Conservation (phyloP, 2,888 invertebrate genomes). For the Eucriotettix oculatus region DNA sequence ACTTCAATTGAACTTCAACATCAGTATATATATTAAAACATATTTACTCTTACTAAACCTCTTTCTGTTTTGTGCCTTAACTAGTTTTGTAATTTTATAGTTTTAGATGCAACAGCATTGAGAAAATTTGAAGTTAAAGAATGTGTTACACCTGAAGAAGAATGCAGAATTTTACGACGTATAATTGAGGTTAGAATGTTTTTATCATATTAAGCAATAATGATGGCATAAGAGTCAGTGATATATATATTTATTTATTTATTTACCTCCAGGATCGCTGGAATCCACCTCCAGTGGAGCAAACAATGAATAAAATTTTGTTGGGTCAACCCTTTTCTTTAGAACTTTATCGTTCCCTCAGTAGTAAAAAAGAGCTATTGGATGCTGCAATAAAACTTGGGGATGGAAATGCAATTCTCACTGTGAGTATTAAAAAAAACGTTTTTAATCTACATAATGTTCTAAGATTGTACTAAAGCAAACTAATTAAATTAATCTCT, state of each 20-base stretch:
- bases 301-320: slow-evolving; percentile 33
- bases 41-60: background rate
- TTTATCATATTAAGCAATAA: background rate
- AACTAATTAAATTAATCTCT: no score
- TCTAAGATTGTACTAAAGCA: no score
- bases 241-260: background rate
- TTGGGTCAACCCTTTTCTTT: slow-evolving; percentile 32
- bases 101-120: slow-evolving; percentile 28
- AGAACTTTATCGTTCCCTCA: slow-evolving; percentile 33
- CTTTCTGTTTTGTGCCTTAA: background rate
- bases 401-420: slow-evolving; percentile 61
- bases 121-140: slow-evolving; percentile 12
- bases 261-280: slow-evolving; percentile 15
- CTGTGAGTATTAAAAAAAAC: slow-evolving; percentile 28
- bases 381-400: slow-evolving; percentile 52
- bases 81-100: slow-evolving; percentile 19
- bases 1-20: no score
- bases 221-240: background rate
- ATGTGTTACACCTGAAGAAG: slow-evolving; percentile 18
- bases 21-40: background rate
- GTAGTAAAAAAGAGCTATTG: slow-evolving; percentile 50
- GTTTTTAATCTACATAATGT: no score
- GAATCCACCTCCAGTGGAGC: slow-evolving; percentile 24
- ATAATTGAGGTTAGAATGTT: slow-evolving; percentile 14
- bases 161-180: slow-evolving; percentile 17